Conservation (phyloP, 92 coral and sea anemone species). For the Isaurus tuberculatus region DNA sequence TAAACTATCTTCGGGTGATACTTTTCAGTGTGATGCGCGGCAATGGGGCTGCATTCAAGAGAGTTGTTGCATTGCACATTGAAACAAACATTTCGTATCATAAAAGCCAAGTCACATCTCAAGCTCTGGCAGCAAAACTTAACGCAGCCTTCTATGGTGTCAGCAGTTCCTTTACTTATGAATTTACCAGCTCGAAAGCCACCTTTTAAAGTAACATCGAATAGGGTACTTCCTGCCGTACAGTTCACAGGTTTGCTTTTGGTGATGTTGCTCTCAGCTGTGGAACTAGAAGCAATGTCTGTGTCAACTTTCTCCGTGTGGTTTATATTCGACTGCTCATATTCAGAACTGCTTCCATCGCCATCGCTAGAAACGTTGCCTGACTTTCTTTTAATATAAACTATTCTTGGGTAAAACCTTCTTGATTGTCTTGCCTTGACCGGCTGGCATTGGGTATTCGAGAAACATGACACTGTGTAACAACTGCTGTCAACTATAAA, state of each 20-base stretch:
- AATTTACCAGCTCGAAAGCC: conserved; percentile 84
- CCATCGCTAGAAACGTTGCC: not conserved
- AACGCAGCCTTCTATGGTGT: conserved; percentile 70
- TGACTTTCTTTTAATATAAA: not conserved
- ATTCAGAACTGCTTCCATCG: not conserved
- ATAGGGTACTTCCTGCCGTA: conserved; percentile 20
- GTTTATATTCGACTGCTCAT: not conserved
- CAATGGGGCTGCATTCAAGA: conserved; percentile 57
- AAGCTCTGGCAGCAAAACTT: conserved; percentile 65
- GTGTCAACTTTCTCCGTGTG: not conserved
- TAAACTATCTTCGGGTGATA: conserved; percentile 67
- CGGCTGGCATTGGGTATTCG: conserved; percentile 36
- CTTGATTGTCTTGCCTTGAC: conserved; percentile 30
- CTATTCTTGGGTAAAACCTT: conserved; percentile 14
- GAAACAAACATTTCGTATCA: conserved; percentile 84
- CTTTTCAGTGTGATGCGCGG: conserved; percentile 56
- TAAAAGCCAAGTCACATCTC: conserved; percentile 78
- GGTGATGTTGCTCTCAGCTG: not conserved
- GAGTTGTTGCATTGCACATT: conserved; percentile 59
- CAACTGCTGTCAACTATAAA: conserved; percentile 85
- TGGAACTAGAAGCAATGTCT: not conserved
- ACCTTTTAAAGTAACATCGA: conserved; percentile 78
- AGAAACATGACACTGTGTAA: conserved; percentile 79
- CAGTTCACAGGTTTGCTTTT: conserved; percentile 15
- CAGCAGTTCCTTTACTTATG: conserved; percentile 69